Conservation (phyloP, 1,140 invertebrate species). For the Drosophila lowei region DNA sequence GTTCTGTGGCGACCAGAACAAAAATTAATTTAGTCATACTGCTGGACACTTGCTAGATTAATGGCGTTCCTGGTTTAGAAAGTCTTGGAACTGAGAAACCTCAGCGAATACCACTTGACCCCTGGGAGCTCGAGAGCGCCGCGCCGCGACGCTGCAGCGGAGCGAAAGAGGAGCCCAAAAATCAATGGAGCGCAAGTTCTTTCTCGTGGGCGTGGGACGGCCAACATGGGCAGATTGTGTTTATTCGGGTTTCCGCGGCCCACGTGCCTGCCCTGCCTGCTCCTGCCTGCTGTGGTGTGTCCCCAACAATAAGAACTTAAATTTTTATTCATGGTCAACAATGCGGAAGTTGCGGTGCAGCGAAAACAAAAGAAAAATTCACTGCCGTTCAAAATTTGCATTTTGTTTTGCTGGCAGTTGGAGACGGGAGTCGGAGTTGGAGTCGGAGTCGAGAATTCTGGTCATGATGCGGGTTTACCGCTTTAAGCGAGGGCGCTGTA, state of each 20-base stretch:
- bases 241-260: constrained; percentile 8
- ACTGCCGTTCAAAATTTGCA: constrained; percentile 69
- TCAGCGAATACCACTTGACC: constrained; percentile 30
- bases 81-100: constrained; percentile 43
- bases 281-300: constrained; percentile 12
- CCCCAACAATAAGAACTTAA: constrained; percentile 77
- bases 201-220: constrained; percentile 35
- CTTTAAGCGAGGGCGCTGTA: constrained; percentile 43
- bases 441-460: constrained; percentile 38
- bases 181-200: constrained; percentile 68
- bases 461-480: constrained; percentile 52
- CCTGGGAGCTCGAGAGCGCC: not conserved
- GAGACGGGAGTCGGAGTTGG: not conserved
- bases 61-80: constrained; percentile 72
- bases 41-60: constrained; percentile 76
- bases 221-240: constrained; percentile 41
- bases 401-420: constrained; percentile 36
- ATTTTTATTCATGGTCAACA: constrained; percentile 82
- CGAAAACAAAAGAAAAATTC: constrained; percentile 76
- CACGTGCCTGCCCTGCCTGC: too few relatives aligned
- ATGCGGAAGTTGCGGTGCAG: constrained; percentile 74
- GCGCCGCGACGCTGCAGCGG: too few relatives aligned
- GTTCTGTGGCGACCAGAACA: constrained; percentile 74
- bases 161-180: constrained; percentile 13
- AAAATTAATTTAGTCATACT: constrained; percentile 80